Percentiles rank a stretch among this genome's conserved stretches.
Evolutionary conservation across 2,888 invertebrate genomes (phyloP).

Genomic region (Lasioglossum malachurum): DNA sequence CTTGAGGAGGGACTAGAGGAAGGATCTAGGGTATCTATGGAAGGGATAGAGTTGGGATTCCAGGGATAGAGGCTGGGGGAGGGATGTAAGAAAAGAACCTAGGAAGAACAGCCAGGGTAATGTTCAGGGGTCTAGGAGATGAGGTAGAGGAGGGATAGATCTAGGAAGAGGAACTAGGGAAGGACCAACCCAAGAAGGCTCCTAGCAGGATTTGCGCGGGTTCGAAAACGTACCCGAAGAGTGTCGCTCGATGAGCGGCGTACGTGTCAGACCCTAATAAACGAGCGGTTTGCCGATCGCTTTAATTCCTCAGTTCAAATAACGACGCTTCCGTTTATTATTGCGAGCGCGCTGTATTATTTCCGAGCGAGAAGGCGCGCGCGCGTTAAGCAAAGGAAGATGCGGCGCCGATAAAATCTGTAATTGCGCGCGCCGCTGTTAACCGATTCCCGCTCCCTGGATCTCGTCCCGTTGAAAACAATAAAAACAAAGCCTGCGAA

Average conservation of each 20-base stretch:
- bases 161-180: no score
- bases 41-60: no score
- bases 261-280: slow-evolving; percentile 34
- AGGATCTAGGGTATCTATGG: neutral
- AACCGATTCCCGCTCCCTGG: slow-evolving; percentile 31
- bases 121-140: no score
- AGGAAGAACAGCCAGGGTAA: no score
- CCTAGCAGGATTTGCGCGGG: neutral
- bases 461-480: slow-evolving; percentile 24
- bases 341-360: slow-evolving; percentile 40
- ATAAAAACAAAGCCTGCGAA: neutral
- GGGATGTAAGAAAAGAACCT: no score
- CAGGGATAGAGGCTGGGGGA: no score
- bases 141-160: no score
- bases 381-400: slow-evolving; percentile 42
- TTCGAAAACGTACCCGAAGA: neutral
- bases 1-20: no score
- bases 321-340: slow-evolving; percentile 51
- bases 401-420: slow-evolving; percentile 62
- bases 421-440: slow-evolving; percentile 56
- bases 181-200: no score
- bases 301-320: slow-evolving; percentile 47
- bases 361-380: slow-evolving; percentile 34
- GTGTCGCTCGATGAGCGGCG: neutral
- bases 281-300: slow-evolving; percentile 21